Evolutionary conservation across 1,140 invertebrate species (phyloP).

Genomic region (Rhagoletis zephyria): DNA sequence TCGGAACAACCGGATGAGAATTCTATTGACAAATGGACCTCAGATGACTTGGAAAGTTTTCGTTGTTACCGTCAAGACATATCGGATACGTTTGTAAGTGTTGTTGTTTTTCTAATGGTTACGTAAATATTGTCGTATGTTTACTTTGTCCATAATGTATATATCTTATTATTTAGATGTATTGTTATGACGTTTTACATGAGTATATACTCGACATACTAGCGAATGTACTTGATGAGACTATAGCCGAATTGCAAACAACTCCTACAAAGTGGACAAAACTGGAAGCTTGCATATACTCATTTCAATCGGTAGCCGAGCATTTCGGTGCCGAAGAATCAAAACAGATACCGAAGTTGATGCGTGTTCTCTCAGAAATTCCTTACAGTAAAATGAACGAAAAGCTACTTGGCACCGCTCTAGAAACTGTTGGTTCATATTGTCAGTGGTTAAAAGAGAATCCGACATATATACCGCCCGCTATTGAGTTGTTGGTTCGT

Average conservation of each 20-base stretch:
- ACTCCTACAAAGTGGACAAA: constrained; percentile 72
- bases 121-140: too few species aligned
- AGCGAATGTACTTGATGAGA: constrained; percentile 76
- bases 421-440: constrained; percentile 85
- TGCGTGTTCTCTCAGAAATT: constrained; percentile 80
- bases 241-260: constrained; percentile 73
- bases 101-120: not conserved
- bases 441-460: constrained; percentile 86
- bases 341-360: constrained; percentile 78
- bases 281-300: constrained; percentile 85
- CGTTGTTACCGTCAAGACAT: constrained; percentile 93
- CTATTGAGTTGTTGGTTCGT: constrained; percentile 79
- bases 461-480: constrained; percentile 75
- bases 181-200: constrained; percentile 86
- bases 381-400: constrained; percentile 78
- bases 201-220: constrained; percentile 81
- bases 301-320: constrained; percentile 86
- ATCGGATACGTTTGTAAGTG: constrained; percentile 85
- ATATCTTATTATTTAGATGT: constrained; percentile 76
- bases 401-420: constrained; percentile 79
- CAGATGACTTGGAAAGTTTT: constrained; percentile 88
- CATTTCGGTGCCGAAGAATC: constrained; percentile 79
- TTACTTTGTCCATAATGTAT: too few species aligned
- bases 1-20: constrained; percentile 71
- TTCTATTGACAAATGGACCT: constrained; percentile 69